Conservation (phyloP, 1,140 invertebrate genomes). For the Drosophila yakuba region DNA sequence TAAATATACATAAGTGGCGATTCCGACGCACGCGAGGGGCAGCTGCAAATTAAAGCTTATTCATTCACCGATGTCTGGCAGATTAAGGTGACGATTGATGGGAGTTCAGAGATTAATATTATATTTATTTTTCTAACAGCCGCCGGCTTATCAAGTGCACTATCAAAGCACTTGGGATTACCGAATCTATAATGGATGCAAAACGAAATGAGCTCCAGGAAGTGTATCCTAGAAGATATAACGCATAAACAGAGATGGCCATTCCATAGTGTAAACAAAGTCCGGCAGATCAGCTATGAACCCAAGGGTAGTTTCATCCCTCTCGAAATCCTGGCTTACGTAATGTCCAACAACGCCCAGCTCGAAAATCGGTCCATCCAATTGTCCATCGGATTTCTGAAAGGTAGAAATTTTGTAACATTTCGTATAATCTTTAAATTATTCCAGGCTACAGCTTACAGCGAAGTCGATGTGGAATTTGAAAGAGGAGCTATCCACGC, state of each 20-base stretch:
- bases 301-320: conserved; percentile 38
- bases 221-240: conserved; percentile 54
- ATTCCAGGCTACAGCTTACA: conserved; percentile 68
- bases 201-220: not conserved
- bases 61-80: conserved; percentile 35
- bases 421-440: no score
- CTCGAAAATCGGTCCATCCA: conserved; percentile 53
- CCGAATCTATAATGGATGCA: conserved; percentile 30
- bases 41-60: conserved; percentile 49
- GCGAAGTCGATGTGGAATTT: conserved; percentile 87
- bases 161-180: conserved; percentile 11
- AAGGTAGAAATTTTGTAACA: not conserved
- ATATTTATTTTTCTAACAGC: conserved; percentile 13
- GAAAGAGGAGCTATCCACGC: conserved; percentile 86
- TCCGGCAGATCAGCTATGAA: conserved; percentile 67
- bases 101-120: conserved; percentile 32
- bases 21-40: conserved; percentile 33
- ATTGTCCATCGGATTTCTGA: conserved; percentile 39
- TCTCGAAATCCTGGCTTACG: conserved; percentile 55
- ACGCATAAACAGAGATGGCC: conserved; percentile 70
- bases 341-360: conserved; percentile 74
- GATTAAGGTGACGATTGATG: conserved; percentile 41
- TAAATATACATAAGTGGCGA: conserved; percentile 50
- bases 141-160: conserved; percentile 17
- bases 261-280: conserved; percentile 73